A percentile compares a stretch with the other conserved stretches of the same genome.
Conservation (phyloP, 2,888 invertebrate genomes). For the Zaprionus obscuricornis region DNA sequence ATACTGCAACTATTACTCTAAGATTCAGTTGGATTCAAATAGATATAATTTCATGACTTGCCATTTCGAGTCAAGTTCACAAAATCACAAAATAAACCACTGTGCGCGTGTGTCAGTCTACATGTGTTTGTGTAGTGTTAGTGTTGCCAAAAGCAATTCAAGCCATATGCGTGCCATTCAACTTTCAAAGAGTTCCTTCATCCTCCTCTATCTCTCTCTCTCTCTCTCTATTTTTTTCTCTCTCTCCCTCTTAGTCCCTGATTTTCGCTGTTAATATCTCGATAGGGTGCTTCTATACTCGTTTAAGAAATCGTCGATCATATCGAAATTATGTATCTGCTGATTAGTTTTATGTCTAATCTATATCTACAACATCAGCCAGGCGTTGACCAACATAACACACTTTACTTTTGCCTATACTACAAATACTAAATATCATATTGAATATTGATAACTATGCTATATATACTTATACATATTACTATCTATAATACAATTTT, state of each 20-base stretch:
- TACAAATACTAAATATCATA: constrained; percentile 5
- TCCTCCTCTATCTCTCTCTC: neutral
- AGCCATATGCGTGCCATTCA: constrained; percentile 34
- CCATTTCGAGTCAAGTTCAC: no score
- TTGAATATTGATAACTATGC: constrained; percentile 38
- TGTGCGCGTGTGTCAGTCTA: constrained; percentile 3
- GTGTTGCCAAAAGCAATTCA: constrained; percentile 15
- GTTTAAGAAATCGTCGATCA: no score
- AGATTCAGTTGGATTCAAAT: no score
- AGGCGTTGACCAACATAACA: constrained; percentile 36
- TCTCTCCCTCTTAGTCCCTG: neutral
- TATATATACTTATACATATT: constrained; percentile 51
- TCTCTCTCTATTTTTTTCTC: neutral
- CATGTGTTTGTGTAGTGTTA: constrained; percentile 10
- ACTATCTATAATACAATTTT: constrained; percentile 41
- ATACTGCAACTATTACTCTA: no score
- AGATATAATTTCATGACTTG: no score
- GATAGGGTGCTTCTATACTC: no score
- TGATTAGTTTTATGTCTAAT: constrained; percentile 30
- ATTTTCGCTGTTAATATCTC: constrained; percentile 1
- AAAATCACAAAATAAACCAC: no score
- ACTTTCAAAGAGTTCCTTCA: constrained; percentile 14
- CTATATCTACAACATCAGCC: no score
- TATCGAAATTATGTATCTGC: constrained; percentile 24
- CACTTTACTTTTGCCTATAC: constrained; percentile 26